These are phyloP conservation scores for Apeltes quadracus DNA, from an alignment of 2,113 vertebrate genomes.

Conservation along the genomic window DNA sequence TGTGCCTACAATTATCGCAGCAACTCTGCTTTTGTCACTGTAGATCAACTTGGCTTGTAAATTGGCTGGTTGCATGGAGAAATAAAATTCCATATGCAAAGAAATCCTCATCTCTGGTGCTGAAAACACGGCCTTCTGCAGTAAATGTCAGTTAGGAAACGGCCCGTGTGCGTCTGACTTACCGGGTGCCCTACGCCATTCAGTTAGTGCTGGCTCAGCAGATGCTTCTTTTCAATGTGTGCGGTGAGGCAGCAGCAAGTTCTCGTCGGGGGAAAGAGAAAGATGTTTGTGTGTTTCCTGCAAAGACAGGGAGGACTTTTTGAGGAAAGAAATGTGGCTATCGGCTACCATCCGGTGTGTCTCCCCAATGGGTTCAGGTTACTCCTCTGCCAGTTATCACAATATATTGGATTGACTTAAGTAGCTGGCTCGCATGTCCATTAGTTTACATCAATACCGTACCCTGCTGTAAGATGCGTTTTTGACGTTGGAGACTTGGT, in stretches of 20 bases:
- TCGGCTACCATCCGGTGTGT: conserved; percentile 38
- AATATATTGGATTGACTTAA: conserved; percentile 7
- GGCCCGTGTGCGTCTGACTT: not conserved
- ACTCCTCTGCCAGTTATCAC: conserved; percentile 7
- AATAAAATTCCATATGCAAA: too few species aligned
- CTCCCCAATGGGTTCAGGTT: conserved; percentile 50
- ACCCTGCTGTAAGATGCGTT: not conserved
- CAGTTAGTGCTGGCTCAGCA: conserved; percentile 1
- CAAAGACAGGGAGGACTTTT: conserved; percentile 31
- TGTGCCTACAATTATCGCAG: too few species aligned
- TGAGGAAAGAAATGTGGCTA: conserved; percentile 30
- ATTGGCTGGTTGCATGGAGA: too few species aligned
- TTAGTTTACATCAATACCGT: conserved; percentile 15
- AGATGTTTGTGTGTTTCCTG: conserved; percentile 35
- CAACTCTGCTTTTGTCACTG: too few species aligned
- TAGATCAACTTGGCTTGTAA: too few species aligned
- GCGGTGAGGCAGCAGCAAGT: conserved; percentile 5
- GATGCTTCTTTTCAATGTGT: conserved; percentile 2
- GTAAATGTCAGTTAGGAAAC: not conserved
- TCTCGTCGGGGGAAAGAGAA: conserved; percentile 22
- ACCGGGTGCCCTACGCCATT: conserved; percentile 2
- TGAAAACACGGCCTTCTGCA: not conserved
- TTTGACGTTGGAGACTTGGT: not conserved
- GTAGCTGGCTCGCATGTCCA: conserved; percentile 2
- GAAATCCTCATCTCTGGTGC: too few species aligned